Evolutionary conservation across 2,888 invertebrate species (phyloP), one percentile per base, ranked within the genome.

Genomic region (Neocrepidodera transversa): DNA sequence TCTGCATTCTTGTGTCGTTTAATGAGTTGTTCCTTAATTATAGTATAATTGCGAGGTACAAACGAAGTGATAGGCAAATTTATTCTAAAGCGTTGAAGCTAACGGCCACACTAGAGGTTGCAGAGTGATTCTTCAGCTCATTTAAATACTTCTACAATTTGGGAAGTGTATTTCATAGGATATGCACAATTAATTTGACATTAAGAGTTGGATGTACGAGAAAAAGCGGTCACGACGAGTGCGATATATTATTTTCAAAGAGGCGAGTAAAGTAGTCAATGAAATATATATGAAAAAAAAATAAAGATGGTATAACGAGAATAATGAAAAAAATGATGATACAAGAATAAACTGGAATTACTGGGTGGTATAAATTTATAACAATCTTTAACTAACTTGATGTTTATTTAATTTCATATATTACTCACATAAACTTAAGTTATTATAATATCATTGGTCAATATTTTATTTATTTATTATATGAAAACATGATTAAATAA

Each of bases 61-160:
- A 26, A 6, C 45, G 4, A 45, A 45, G 45, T 45, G 28, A 45
- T 26, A 45, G 45, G 45, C 26, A 45, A 45, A 45, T 45, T 45
- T 45, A 45, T 45, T 45, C 45, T 45, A 45, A 45, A 45, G 26
- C 13, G 28, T 45, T 28, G 28, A 45, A 45, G 45, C 8, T 28
- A 45, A 45, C 45, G 45, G 28, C 45, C 45, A 45, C 45, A 45
- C 28, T 43, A 26, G 28, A 42, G 18, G 42, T 23, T 42, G 42
- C 16, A 40, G 16, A 47, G 49, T 52, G 38, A 45, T 45, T 51
- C 28, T 35, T 17, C 43, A 42, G n/a, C 52, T 48, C 40, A 52
- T 58, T 58, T 58, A 23, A 53, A 58, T 58, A 58, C n/a, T 45
- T 54, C 40, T 26, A 47, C 52, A 42, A 52, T 58, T 58, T 53